Conservation (phyloP, 2,888 invertebrate species). For the Acronicta alni region DNA sequence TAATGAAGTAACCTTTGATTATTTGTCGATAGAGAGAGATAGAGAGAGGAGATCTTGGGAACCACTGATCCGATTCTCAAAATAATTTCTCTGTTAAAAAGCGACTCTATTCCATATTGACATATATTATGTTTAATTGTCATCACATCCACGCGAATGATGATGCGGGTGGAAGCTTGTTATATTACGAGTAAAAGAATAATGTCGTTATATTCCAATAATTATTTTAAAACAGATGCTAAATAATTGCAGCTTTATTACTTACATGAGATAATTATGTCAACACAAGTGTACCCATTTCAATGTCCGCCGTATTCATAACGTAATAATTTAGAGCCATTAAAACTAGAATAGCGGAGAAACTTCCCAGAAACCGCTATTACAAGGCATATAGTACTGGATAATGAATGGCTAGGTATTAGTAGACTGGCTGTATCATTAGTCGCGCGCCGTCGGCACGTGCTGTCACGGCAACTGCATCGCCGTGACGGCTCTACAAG, state of each 20-base stretch:
- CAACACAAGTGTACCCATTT: slow-evolving; percentile 31
- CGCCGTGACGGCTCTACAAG: slow-evolving; percentile 8
- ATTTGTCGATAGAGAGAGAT: too few relatives aligned
- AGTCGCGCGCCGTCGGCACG: slow-evolving; percentile 67
- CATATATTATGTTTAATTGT: too few relatives aligned
- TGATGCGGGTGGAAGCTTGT: too few relatives aligned
- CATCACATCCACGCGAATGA: too few relatives aligned
- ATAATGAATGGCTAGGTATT: slow-evolving; percentile 69
- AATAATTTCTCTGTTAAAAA: too few relatives aligned
- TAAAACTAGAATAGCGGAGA: slow-evolving; percentile 53
- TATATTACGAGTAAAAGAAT: too few relatives aligned
- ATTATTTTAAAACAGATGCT: not conserved
- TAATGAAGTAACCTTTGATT: too few relatives aligned
- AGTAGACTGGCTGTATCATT: slow-evolving; percentile 68
- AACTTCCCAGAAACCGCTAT: slow-evolving; percentile 62
- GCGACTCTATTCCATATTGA: too few relatives aligned
- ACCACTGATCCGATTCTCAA: too few relatives aligned
- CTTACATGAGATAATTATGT: slow-evolving; percentile 12
- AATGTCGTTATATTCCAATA: not conserved
- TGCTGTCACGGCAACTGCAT: slow-evolving; percentile 62
- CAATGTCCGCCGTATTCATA: slow-evolving; percentile 30
- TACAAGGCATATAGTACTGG: slow-evolving; percentile 61
- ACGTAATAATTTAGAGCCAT: slow-evolving; percentile 53
- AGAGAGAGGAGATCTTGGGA: too few relatives aligned
- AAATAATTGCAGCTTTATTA: not conserved